Evolutionary conservation across 2,888 invertebrate genomes (phyloP).

Genomic region (Phengaris alcon): DNA sequence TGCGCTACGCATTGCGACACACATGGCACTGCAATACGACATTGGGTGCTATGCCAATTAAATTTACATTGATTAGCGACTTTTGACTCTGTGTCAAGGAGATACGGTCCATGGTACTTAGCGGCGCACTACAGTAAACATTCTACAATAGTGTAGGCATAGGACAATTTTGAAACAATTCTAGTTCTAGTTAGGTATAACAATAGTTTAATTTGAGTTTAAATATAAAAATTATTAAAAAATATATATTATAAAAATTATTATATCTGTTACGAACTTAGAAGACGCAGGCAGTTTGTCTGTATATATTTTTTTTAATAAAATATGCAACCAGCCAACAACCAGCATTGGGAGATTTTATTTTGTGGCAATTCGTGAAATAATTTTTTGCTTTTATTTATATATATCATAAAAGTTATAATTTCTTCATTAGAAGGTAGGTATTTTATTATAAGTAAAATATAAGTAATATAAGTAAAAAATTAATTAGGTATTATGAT

Average conservation of each 20-base stretch:
- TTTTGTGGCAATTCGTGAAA: too few relatives aligned
- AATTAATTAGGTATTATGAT: too few relatives aligned
- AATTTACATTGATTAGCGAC: constrained; percentile 31
- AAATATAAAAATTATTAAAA: not conserved
- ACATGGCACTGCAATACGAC: constrained; percentile 45
- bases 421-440: too few relatives aligned
- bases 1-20: constrained; percentile 37
- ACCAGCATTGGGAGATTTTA: too few relatives aligned
- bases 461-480: too few relatives aligned
- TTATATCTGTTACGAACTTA: too few relatives aligned
- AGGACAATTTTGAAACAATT: not conserved
- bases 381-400: too few relatives aligned
- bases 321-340: too few relatives aligned
- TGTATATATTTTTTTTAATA: too few relatives aligned
- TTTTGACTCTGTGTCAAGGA: constrained; percentile 40
- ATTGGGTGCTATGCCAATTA: constrained; percentile 45
- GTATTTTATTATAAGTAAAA: too few relatives aligned
- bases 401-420: too few relatives aligned
- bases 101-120: constrained; percentile 15
- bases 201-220: not conserved
- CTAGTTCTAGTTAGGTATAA: not conserved
- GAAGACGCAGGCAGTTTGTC: too few relatives aligned
- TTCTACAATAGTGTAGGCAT: not conserved
- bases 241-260: not conserved
- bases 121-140: not conserved